Conservation (phyloP, 2,888 invertebrate species). For the Parelbella ahira region DNA sequence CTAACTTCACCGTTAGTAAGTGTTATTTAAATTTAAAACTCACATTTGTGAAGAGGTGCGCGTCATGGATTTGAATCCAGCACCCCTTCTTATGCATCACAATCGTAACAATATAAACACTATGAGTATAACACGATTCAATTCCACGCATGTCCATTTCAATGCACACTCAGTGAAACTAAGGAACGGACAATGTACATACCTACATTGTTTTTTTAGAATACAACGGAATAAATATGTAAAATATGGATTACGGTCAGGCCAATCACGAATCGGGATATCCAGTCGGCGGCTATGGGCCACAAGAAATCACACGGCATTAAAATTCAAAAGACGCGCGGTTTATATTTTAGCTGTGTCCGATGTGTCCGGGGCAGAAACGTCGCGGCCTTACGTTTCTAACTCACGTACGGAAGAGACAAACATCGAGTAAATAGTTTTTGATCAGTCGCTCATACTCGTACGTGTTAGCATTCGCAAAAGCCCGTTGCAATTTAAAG, state of each 20-base stretch:
- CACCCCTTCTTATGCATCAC: too few species aligned
- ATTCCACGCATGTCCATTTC: too few species aligned
- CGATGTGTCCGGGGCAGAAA: conserved; percentile 56
- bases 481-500: conserved; percentile 48
- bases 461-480: conserved; percentile 60
- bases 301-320: conserved; percentile 43
- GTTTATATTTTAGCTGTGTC: conserved; percentile 51
- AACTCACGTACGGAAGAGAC: conserved; percentile 61
- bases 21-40: too few species aligned
- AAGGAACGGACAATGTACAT: too few species aligned
- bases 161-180: too few species aligned
- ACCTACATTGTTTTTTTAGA: too few species aligned
- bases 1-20: too few species aligned
- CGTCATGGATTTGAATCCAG: too few species aligned
- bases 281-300: conserved; percentile 36
- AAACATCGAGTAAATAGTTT: conserved; percentile 67
- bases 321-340: conserved; percentile 47
- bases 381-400: conserved; percentile 48
- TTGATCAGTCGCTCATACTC: conserved; percentile 62
- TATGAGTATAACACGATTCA: too few species aligned
- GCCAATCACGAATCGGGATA: conserved; percentile 43
- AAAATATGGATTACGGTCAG: conserved; percentile 39
- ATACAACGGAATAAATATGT: conserved; percentile 26
- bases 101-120: too few species aligned
- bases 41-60: too few species aligned